Base-by-base conservation (phyloP, 2,888 invertebrate genomes). In the Heliconius hortense region DNA sequence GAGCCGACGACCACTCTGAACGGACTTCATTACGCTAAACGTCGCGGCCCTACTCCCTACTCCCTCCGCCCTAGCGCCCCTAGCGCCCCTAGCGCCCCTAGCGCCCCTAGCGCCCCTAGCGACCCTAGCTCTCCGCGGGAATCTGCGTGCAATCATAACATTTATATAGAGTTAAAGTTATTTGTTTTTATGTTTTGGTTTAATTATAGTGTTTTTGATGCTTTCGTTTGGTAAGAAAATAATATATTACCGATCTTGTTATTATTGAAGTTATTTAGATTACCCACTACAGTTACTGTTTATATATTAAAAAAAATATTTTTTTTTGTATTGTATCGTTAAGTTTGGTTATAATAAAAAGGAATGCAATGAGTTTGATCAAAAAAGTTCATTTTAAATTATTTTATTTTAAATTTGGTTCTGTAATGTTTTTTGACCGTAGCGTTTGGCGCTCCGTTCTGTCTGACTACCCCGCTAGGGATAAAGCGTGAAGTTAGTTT, bases 11-110 rank as follows among this genome's bases (percentile, higher is more conserved):
- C 74, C 73, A 72, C 72, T 81, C 81, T 84, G 87, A 88, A 88
- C 87, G 87, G 88, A 87, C 87, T 89, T 90, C 92, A 89, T 92
- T 91, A 92, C 86, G 86, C 86, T 89, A 89, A 86, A 85, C 82
- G 82, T 79, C 80, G 77, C 81, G 39, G 2, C 11, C 39, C 39
- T 39, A 39, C 39, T 39, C 43, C 15, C 43, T 43, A 4, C 43
- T 43, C 15, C 43, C 43, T 15, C 43, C 43, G 13, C 43, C 43
- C 15, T 43, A 15, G 35, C 43, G 39, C 39, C 39, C 31, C 31
- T 31, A 31, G 28, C 28, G 31, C 0, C 31, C 31, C 31, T 31
- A 31, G 35, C 35, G 8, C 35, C 67, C 80, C 79, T 82, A 82
- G 35, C 35, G 31, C 8, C 71, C 80, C 79, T 82, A 82, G 80